Percentiles rank a stretch among this genome's conserved stretches.
These are phyloP conservation scores for Bradypus variegatus DNA, from an alignment of 2,797 vertebrate genomes.

Conservation along the genomic window DNA sequence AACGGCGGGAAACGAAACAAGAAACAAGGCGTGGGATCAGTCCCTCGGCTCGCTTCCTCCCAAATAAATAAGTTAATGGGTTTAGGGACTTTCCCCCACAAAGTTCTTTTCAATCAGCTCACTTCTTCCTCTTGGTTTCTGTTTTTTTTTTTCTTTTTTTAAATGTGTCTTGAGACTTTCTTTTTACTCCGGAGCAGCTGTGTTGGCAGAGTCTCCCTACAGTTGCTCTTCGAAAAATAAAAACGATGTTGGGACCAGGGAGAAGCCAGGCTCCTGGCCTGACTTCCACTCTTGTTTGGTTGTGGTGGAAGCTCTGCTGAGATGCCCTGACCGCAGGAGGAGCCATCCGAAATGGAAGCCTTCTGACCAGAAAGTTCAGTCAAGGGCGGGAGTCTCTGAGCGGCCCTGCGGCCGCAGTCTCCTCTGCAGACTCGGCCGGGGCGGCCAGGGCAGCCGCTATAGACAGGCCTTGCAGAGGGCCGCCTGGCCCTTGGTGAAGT, in stretches of 20 bases:
- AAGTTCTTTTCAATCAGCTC: slow-evolving; percentile 62
- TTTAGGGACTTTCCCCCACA: slow-evolving; percentile 64
- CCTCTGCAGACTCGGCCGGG: neutral
- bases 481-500: slow-evolving; percentile 99
- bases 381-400: slow-evolving; percentile 57
- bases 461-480: slow-evolving; percentile 93
- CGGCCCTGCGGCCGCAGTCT: neutral
- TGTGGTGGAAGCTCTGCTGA: slow-evolving; percentile 57
- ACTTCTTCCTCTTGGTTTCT: slow-evolving; percentile 20
- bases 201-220: slow-evolving; percentile 53
- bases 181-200: slow-evolving; percentile 47
- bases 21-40: neutral
- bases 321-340: slow-evolving; percentile 52
- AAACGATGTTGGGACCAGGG: slow-evolving; percentile 3
- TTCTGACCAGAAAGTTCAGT: slow-evolving; percentile 68
- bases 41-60: slow-evolving; percentile 45
- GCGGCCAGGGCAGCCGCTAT: slow-evolving; percentile 64
- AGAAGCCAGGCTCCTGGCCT: slow-evolving; percentile 26
- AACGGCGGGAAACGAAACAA: slow-evolving; percentile 29
- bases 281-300: slow-evolving; percentile 48
- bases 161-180: slow-evolving; percentile 33
- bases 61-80: slow-evolving; percentile 70
- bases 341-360: slow-evolving; percentile 37
- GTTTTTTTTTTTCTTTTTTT: neutral
- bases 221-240: slow-evolving; percentile 52